Base-by-base conservation (phyloP, 1,140 invertebrate genomes). In the Watersipora subatra region DNA sequence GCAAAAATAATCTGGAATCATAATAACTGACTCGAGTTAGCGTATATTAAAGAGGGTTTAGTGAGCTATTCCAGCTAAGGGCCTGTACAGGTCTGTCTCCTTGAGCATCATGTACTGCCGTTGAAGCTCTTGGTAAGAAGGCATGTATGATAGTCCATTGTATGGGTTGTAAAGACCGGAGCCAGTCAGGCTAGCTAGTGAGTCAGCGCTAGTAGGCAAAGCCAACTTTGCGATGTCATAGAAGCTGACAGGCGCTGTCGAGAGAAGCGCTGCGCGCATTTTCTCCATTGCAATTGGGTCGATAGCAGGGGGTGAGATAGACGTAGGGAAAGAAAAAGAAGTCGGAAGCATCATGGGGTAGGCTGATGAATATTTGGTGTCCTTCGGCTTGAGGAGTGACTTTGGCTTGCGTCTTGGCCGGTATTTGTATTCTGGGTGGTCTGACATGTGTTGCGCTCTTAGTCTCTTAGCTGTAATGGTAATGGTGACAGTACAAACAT, bases 401-500 rank as follows among this genome's bases (percentile, higher is more conserved):
- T 95, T 97, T 0, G 93, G 93, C 80, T 83, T 86, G 65, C 85
- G 72, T 55, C 85, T 73, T 3, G 85, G 85, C 64, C 85, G 72
- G 81, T 99, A 98, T 80, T 98, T 99, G 83, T 99, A 99, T 76
- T 98, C 95, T 0, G 96, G 96, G 76, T 98, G 94, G 76, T 98
- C 94, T 79, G 97, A 97, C 95, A 99, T 98, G 82, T 98, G 96
- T 2, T 97, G 88, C 0, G 93, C 93, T 26, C 96, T 83, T 68
- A 99, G 83, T 71, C 96, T 84, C 81, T 99, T 99, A 26, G 96
- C 96, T 46, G 34, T 12, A 46, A 46, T 46, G n/a, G n/a, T 12
- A 7, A 46, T 46, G 7, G 34, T 46, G 34, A n/a, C 34, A 12
- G n/a, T 46, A 12, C n/a, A 46, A 46, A 46, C n/a, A 46, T n/a